These are phyloP conservation scores for Enteromius argenteus DNA, from an alignment of 2,797 vertebrate species.

Conservation along the genomic window DNA sequence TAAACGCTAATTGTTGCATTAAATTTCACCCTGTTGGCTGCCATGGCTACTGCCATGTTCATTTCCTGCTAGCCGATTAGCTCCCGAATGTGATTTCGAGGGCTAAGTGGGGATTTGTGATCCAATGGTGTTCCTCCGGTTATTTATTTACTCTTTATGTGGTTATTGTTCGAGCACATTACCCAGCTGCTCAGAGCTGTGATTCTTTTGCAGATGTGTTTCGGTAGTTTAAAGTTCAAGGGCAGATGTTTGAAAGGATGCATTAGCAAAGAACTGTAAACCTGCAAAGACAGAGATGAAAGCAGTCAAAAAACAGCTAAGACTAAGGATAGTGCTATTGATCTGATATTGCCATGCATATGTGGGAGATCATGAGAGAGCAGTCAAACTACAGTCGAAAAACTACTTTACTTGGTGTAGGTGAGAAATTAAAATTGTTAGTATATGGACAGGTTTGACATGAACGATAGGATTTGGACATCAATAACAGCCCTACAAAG, in stretches of 20 bases:
- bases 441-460: background rate
- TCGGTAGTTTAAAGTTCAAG: conserved; percentile 53
- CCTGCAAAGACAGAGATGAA: conserved; percentile 65
- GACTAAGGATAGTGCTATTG: conserved; percentile 74
- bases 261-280: background rate
- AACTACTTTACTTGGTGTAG: background rate
- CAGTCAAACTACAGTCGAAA: background rate
- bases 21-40: conserved; percentile 39
- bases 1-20: conserved; percentile 56
- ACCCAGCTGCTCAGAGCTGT: conserved; percentile 50
- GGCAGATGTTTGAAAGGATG: conserved; percentile 66
- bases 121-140: background rate
- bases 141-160: conserved; percentile 38
- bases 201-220: background rate
- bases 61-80: conserved; percentile 18
- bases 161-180: conserved; percentile 40
- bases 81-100: conserved; percentile 21
- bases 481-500: too few relatives aligned
- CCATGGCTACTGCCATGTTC: conserved; percentile 49
- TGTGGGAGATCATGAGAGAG: background rate
- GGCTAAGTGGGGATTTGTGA: conserved; percentile 1
- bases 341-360: conserved; percentile 48
- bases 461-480: background rate
- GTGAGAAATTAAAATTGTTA: background rate
- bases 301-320: conserved; percentile 75